Evolutionary conservation across 2,888 invertebrate genomes (phyloP), one percentile per base, ranked within the genome.

Genomic region (Drosophila fulvimacula): DNA sequence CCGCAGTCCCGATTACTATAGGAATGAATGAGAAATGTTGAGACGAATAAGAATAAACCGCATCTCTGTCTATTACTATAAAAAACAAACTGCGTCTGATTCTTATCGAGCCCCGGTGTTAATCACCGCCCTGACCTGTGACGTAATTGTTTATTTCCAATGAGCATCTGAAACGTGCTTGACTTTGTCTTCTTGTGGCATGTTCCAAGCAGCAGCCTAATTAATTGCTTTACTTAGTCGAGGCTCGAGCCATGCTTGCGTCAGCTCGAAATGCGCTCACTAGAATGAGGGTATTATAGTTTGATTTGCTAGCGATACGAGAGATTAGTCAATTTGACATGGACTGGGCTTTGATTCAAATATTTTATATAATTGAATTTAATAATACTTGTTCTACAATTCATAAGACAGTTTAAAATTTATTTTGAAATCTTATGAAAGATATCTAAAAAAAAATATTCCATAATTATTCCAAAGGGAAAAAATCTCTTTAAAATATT

Each of bases 1-100:
- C 5, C 85, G 81, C 39, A 89, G 90, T 55, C 85, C 88, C 76
- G 92, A 92, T 66, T 73, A 89, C 56, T 88, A 89, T 66, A 75
- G 73, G 27, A 88, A 88, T 67, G 82, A 90, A 55, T 87, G 77
- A 79, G 46, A 11, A 30, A 5, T 13, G 15, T 17, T 36, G 34
- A 17, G 10, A 7, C 36, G n/a, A 56, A 41, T 46, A 68, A 69
- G 21, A 56, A 41, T 46, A 68, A 69, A 65, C 17, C 51, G 57
- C 10, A 46, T n/a, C 11, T 10, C 48, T 11, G 52, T 48, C 61
- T 52, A 42, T 41, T 48, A 52, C 44, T 48, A 52, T 44, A 38
- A 36, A 17, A 48, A 53, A 34, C 49, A 63, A 76, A 70, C 46
- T 81, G 73, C 79, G 84, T 67, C 55, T 67, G 66, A 57, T 62